These are phyloP conservation scores for Drosophila mimetica DNA, from an alignment of 2,888 invertebrate species.

Conservation along the genomic window DNA sequence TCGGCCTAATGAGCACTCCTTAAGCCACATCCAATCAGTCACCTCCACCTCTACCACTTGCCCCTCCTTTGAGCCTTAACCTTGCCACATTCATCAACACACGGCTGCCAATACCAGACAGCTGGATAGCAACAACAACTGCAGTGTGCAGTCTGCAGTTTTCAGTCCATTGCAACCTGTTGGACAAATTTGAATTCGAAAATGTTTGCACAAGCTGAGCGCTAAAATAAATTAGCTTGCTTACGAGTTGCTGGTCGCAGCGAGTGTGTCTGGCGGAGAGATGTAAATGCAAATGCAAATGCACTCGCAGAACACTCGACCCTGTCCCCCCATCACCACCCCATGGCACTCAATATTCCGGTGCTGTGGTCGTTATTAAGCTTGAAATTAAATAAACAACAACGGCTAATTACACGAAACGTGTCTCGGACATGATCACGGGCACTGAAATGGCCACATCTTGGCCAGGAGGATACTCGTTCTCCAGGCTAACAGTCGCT, in stretches of 20 bases:
- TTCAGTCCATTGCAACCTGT: slow-evolving; percentile 40
- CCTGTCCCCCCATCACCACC: neutral
- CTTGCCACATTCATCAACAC: slow-evolving; percentile 39
- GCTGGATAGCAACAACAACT: slow-evolving; percentile 24
- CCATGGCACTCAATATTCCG: slow-evolving; percentile 17
- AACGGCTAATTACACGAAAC: slow-evolving; percentile 62
- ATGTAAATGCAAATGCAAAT: slow-evolving; percentile 43
- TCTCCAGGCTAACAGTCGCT: slow-evolving; percentile 64
- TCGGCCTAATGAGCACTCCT: neutral
- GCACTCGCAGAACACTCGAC: slow-evolving; percentile 17
- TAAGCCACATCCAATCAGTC: neutral
- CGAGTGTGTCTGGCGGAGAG: slow-evolving; percentile 10
- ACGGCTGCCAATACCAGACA: slow-evolving; percentile 16
- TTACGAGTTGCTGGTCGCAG: slow-evolving; percentile 17
- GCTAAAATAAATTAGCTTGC: slow-evolving; percentile 51
- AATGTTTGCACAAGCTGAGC: slow-evolving; percentile 60
- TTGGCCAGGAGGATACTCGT: slow-evolving; percentile 52
- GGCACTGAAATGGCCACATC: slow-evolving; percentile 3
- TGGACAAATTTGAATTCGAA: slow-evolving; percentile 51
- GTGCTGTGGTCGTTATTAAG: slow-evolving; percentile 46
- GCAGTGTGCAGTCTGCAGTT: slow-evolving; percentile 5
- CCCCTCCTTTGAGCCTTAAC: slow-evolving; percentile 16
- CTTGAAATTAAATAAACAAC: slow-evolving; percentile 62
- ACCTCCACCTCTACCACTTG: neutral
- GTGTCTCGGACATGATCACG: slow-evolving; percentile 36